Percentiles rank a stretch among this genome's conserved stretches.
Conservation (phyloP, 2,797 vertebrate species). For the Sebastes flavidus region DNA sequence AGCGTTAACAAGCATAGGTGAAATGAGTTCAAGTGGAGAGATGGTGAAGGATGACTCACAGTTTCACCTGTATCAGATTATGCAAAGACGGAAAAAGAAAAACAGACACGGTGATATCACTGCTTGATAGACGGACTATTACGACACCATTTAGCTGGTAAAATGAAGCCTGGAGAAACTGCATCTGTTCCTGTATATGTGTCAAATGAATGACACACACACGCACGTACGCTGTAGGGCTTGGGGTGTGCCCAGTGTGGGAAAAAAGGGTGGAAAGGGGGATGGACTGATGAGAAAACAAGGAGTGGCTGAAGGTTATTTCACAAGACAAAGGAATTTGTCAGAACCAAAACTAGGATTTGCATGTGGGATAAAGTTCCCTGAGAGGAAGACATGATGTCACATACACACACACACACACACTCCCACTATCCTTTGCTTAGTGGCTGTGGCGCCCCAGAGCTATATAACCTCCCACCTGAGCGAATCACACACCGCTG, state of each 20-base stretch:
- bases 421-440: conserved; percentile 16
- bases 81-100: background rate
- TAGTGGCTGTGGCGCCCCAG: background rate
- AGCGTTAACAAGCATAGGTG: background rate
- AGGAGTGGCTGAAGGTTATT: conserved; percentile 57
- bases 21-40: background rate
- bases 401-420: conserved; percentile 30
- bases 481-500: conserved; percentile 53
- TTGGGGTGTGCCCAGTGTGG: conserved; percentile 46
- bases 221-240: background rate
- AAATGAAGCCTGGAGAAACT: background rate
- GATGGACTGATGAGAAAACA: conserved; percentile 51
- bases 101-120: conserved; percentile 22
- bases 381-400: conserved; percentile 54
- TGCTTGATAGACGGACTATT: background rate
- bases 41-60: conserved; percentile 34
- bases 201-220: conserved; percentile 39
- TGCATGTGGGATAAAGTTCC: conserved; percentile 30
- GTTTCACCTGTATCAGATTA: conserved; percentile 45
- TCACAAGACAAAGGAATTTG: conserved; percentile 51
- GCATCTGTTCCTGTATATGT: background rate
- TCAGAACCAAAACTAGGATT: conserved; percentile 53
- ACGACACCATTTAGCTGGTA: background rate
- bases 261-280: conserved; percentile 40
- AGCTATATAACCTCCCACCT: conserved; percentile 69